phyloP scores from a whole-genome alignment of 1,140 invertebrate species.

The Megalopta genalis region DNA sequence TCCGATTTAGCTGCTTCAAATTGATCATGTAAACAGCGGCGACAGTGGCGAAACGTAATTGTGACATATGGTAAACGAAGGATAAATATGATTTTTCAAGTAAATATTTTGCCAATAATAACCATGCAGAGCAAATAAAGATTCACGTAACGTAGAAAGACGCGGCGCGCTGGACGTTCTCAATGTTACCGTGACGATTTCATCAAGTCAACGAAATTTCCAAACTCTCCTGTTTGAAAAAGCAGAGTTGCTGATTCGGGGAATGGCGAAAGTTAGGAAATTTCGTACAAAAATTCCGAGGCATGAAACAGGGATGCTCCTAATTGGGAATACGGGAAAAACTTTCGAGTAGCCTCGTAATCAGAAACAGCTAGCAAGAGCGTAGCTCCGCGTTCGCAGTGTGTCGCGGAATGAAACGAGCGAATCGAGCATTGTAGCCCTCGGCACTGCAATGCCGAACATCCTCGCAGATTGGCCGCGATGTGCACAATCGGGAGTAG shows the following conservation, averaged over 20 bases:
- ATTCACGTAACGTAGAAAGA: not conserved
- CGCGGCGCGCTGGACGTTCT: not conserved
- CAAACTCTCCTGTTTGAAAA: too few relatives aligned
- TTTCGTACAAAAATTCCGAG: too few relatives aligned
- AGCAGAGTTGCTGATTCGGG: too few relatives aligned
- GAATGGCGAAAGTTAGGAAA: too few relatives aligned
- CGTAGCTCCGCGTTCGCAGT: not conserved
- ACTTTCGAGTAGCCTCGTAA: not conserved
- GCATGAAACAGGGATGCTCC: too few relatives aligned
- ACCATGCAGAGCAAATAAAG: not conserved
- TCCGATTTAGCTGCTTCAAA: not conserved
- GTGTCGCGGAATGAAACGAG: slow-evolving; percentile 11
- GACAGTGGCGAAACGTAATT: too few relatives aligned
- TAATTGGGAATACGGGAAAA: not conserved
- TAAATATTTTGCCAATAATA: not conserved
- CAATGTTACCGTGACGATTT: not conserved
- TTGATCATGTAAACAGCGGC: too few relatives aligned
- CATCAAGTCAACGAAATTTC: too few relatives aligned
- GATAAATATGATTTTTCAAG: too few relatives aligned
- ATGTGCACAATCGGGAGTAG: slow-evolving; percentile 9
- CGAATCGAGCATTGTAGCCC: not conserved
- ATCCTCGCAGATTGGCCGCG: not conserved
- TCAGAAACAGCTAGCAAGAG: not conserved
- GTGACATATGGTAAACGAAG: too few relatives aligned
- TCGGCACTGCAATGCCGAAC: not conserved